These are phyloP conservation scores for Chironomus riparius DNA, from an alignment of 2,888 invertebrate species.

Conservation along the genomic window DNA sequence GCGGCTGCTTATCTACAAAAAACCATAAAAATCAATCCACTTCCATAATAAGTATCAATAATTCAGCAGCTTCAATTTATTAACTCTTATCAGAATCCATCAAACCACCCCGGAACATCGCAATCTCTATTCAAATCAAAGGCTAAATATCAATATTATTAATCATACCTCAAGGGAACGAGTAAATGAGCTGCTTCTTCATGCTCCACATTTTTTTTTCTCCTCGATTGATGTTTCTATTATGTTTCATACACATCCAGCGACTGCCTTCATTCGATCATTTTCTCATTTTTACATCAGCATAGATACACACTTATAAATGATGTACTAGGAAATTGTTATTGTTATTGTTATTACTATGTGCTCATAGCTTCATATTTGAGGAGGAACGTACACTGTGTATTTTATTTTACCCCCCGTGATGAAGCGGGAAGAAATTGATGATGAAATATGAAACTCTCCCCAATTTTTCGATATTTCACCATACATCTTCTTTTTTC, in stretches of 20 bases:
- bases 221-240: background rate
- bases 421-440: background rate
- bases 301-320: background rate
- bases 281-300: background rate
- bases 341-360: no score
- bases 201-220: no score
- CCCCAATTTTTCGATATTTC: background rate
- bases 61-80: no score
- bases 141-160: background rate
- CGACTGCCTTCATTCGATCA: background rate
- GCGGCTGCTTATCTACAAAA: no score
- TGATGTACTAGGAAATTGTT: background rate
- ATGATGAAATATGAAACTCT: constrained; percentile 1
- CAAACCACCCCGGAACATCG: no score
- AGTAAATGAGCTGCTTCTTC: background rate
- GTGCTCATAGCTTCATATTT: no score
- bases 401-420: background rate
- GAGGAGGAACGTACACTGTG: background rate
- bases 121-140: no score
- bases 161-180: background rate
- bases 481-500: background rate
- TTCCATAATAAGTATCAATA: no score
- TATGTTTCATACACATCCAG: background rate
- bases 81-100: no score
- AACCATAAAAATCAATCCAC: no score